These are phyloP conservation scores for Megaustenia siamemsis DNA, from an alignment of 2,888 invertebrate genomes.

Conservation along the genomic window DNA sequence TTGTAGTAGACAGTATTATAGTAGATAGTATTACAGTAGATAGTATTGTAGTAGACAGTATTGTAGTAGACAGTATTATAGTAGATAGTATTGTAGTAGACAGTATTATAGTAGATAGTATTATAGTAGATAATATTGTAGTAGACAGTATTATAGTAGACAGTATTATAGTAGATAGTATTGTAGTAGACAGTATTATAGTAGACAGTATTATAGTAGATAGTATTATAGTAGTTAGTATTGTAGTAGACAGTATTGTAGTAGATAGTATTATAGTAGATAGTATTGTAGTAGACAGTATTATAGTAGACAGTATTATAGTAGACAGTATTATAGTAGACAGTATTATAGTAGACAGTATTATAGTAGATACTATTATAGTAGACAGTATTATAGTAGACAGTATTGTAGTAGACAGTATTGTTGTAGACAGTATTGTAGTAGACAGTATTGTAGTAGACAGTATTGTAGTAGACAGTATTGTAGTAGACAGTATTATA, in stretches of 20 bases:
- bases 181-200: background rate
- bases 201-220: background rate
- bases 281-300: background rate
- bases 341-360: too few relatives aligned
- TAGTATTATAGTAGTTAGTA: background rate
- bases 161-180: background rate
- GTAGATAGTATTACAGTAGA: too few relatives aligned
- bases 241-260: background rate
- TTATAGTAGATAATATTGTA: constrained; percentile 2
- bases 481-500: too few relatives aligned
- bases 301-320: background rate
- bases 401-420: too few relatives aligned
- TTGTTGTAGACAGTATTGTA: too few relatives aligned
- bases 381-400: too few relatives aligned
- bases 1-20: too few relatives aligned
- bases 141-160: background rate
- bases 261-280: background rate
- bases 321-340: too few relatives aligned
- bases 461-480: too few relatives aligned
- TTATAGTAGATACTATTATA: too few relatives aligned
- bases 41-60: too few relatives aligned
- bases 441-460: too few relatives aligned
- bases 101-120: background rate
- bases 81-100: background rate
- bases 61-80: background rate